phyloP scores from a whole-genome alignment of 2,888 invertebrate species.

The Lissonota sp. region DNA sequence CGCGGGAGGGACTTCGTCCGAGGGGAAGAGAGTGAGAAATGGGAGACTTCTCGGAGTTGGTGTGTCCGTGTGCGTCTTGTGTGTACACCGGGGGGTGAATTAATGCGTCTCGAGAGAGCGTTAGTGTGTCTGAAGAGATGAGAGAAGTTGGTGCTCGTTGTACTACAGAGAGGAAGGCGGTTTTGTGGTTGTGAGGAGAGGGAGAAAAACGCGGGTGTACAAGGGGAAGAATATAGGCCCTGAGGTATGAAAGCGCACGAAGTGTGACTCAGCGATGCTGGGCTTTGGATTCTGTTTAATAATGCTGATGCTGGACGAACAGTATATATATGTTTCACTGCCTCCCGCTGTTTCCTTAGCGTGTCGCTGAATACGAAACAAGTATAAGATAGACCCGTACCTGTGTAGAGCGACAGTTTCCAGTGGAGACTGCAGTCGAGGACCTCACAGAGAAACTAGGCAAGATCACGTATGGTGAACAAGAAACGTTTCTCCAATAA shows the following conservation, averaged over 20 bases:
- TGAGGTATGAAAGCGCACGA: constrained; percentile 40
- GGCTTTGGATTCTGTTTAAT: constrained; percentile 50
- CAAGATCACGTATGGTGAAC: too few species aligned
- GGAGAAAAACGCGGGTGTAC: constrained; percentile 24
- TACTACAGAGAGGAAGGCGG: neutral
- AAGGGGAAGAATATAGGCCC: constrained; percentile 5
- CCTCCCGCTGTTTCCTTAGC: neutral
- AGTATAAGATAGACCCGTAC: constrained; percentile 3
- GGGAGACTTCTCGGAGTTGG: constrained; percentile 18
- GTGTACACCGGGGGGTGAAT: constrained; percentile 54
- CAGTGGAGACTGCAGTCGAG: neutral
- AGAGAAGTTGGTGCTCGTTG: constrained; percentile 29
- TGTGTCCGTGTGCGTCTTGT: constrained; percentile 33
- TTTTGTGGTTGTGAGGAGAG: neutral
- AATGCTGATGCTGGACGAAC: constrained; percentile 17
- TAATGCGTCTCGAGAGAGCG: constrained; percentile 60
- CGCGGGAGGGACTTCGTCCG: constrained; percentile 8
- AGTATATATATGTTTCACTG: constrained; percentile 12
- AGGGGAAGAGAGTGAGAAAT: constrained; percentile 22
- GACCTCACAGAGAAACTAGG: too few species aligned
- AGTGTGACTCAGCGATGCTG: constrained; percentile 60
- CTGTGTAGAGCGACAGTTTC: neutral
- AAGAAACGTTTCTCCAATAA: too few species aligned
- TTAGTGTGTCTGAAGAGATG: constrained; percentile 53
- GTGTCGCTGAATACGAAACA: constrained; percentile 42